Base-by-base conservation (phyloP, 2,888 invertebrate genomes). In the Drosophila putrida region DNA sequence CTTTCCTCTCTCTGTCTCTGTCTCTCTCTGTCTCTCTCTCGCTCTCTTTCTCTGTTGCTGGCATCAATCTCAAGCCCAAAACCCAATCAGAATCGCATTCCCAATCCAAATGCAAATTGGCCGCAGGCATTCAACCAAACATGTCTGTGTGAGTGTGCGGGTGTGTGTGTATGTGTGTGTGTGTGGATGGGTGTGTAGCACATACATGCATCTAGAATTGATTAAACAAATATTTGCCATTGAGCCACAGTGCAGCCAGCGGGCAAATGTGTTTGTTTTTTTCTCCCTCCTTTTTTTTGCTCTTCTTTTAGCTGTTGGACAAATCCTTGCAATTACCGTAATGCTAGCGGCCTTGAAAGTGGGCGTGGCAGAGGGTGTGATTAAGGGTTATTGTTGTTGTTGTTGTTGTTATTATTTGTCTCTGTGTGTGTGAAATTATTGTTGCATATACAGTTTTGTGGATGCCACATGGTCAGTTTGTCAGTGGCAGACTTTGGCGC, bases 151-250 rank as follows among this genome's bases (percentile, higher is more conserved):
- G 28, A 35, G 28, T 64, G 65, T 58, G 27, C 47, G 13, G n/a
- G 51, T 55, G 13, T 65, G 41, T 13, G 31, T 44, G 46, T 49
- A 10, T 20, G 44, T 54, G 15, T 71, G 36, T 15, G 36, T 44
- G 43, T 47, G 44, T 53, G 15, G 20, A 20, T 54, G 50, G 50
- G 43, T 38, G 27, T 64, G 36, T 49, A 31, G 9, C 28, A 50
- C 33, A 65, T 6, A 60, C 28, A 54, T 57, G 43, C 65, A 67
- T 67, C 63, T 71, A 66, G 71, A 87, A 83, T 84, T 82, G 82
- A 87, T 82, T 87, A 87, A 87, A 78, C 84, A 81, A 82, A 82
- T 78, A 87, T 87, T 81, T 87, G 82, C 72, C 73, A 72, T 71
- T 69, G 84, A 78, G 69, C 71, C 71, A 67, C 51, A 50, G 28